Conservation (phyloP, 2,797 vertebrate species). For the Ciconia nigra region DNA sequence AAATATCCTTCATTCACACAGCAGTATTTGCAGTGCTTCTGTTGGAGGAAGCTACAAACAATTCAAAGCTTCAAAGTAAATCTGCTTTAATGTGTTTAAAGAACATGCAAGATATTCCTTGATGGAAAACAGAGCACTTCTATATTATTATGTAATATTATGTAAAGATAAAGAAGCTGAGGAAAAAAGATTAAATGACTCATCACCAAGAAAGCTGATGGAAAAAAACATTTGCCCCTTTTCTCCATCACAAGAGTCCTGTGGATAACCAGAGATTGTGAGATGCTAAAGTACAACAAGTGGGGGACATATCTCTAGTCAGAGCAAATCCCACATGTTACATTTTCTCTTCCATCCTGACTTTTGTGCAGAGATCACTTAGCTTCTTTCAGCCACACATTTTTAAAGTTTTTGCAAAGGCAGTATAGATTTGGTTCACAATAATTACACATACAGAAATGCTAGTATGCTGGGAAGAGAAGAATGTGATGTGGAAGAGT, state of each 20-base stretch:
- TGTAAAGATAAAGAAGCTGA: conserved; percentile 3
- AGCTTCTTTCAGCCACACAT: neutral
- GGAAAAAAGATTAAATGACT: conserved; percentile 6
- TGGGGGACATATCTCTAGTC: neutral
- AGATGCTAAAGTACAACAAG: neutral
- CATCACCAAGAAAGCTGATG: neutral
- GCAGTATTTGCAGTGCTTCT: neutral
- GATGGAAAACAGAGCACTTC: conserved; percentile 16
- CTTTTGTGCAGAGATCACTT: neutral
- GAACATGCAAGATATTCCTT: neutral
- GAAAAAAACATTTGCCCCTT: neutral
- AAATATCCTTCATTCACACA: conserved; percentile 15
- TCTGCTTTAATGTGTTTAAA: conserved; percentile 42
- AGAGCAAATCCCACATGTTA: neutral
- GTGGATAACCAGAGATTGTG: neutral
- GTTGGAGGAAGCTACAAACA: neutral
- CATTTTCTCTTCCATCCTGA: neutral
- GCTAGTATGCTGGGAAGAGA: neutral
- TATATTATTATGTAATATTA: conserved; percentile 26
- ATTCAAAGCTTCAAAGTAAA: conserved; percentile 48
- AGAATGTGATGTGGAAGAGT: neutral
- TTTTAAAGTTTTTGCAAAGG: neutral
- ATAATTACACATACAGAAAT: neutral
- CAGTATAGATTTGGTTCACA: neutral
- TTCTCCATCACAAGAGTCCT: neutral